phyloP scores from a whole-genome alignment of 2,113 vertebrate species.

The Heterotilapia buettikoferi region DNA sequence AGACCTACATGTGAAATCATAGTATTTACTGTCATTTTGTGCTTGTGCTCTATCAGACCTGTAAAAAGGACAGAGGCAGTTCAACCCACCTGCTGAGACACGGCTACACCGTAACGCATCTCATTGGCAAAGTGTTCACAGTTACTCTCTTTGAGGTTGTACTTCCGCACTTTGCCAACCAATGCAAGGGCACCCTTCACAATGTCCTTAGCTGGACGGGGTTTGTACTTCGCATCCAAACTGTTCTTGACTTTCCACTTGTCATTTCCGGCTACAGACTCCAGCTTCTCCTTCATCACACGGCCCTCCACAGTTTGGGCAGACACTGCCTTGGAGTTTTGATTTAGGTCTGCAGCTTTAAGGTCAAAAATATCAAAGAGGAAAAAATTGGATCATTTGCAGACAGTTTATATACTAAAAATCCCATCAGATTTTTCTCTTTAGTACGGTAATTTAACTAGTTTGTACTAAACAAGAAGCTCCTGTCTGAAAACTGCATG shows the following conservation, averaged over 20 bases:
- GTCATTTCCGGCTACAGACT: not conserved
- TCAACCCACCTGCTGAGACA: not conserved
- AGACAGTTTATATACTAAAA: not conserved
- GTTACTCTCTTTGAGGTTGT: not conserved
- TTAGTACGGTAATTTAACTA: not conserved
- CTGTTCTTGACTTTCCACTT: not conserved
- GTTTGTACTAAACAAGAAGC: not conserved
- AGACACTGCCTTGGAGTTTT: fast-evolving
- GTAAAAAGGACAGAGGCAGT: not conserved
- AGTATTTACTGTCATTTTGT: not conserved
- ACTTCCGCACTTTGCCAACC: not conserved
- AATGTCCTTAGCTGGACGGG: fast-evolving
- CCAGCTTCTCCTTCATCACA: not conserved
- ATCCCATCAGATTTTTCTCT: not conserved
- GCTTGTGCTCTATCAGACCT: not conserved
- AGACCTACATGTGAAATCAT: not conserved
- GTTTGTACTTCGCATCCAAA: not conserved
- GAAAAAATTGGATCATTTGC: not conserved
- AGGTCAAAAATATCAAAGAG: not conserved
- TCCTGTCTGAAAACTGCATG: not conserved
- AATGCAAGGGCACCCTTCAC: not conserved
- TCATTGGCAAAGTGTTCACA: not conserved
- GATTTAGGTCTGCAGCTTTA: not conserved
- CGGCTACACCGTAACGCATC: not conserved
- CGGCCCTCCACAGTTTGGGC: not conserved